Evolutionary conservation across 2,888 invertebrate species (phyloP), one percentile per base, ranked within the genome.

Genomic region (Cataglyphis albicans): DNA sequence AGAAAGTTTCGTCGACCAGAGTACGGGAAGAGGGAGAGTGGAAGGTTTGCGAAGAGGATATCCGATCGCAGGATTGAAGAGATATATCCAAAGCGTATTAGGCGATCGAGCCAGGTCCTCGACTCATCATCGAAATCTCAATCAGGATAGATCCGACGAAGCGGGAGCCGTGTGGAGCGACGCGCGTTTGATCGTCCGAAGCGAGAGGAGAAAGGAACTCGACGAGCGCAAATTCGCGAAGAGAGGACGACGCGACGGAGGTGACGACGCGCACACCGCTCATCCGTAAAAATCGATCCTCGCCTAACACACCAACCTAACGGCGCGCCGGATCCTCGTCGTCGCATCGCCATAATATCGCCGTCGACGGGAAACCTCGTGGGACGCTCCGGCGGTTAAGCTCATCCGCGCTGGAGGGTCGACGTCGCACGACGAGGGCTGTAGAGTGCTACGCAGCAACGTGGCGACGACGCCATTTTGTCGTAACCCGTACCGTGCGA

Each of bases 391-490:
- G 74, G 73, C 81, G 84, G 80, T 86, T 83, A 44, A 25, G 81
- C 64, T 63, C 59, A 83, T 87, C 48, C 91, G 91, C 89, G 90
- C 91, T 92, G 91, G 91, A 92, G 91, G 89, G 89, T 88, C 91
- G 89, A 90, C 88, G 90, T 88, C 87, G 78, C n/a, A 9, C 78
- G 21, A 70, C 81, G 55, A 85, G 83, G 86, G 87, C 85, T 85
- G 72, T 72, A 59, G 85, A 91, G 85, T 89, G 89, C 88, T 91
- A 89, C 90, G 91, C 87, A 89, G 90, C 92, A 90, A 92, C 91
- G 92, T 92, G 93, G 93, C 93, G 92, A 82, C 91, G 93, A 89
- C 92, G 93, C 93, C 93, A 93, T 93, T 91, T 93, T 93, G 93
- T 92, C 88, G 88, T 89, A 90, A 91, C 88, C 88, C 68, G 57